These are phyloP conservation scores for Calcarius lapponicus DNA, from an alignment of 2,797 vertebrate species.

Conservation along the genomic window DNA sequence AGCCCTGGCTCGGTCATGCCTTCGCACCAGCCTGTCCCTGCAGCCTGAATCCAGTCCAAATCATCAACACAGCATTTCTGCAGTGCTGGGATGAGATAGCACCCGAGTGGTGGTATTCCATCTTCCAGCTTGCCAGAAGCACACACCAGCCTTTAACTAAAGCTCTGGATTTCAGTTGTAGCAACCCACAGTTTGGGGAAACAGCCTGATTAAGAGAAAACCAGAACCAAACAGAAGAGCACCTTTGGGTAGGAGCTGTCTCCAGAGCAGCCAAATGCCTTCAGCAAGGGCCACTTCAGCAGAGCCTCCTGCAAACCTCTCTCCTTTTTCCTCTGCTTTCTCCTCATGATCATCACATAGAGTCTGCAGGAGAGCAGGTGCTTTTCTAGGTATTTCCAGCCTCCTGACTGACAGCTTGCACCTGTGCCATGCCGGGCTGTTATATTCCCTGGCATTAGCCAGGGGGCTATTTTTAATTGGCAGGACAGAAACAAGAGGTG, in stretches of 20 bases:
- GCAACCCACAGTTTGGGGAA: background rate
- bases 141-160: background rate
- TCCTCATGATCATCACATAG: background rate
- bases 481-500: background rate
- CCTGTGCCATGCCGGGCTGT: background rate
- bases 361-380: background rate
- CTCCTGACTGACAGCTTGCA: background rate
- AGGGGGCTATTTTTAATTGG: constrained; percentile 8
- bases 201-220: background rate
- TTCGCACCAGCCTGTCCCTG: background rate
- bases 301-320: background rate
- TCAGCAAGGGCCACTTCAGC: background rate
- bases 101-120: background rate
- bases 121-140: background rate
- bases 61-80: background rate
- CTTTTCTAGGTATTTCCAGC: background rate
- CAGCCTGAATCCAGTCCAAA: background rate
- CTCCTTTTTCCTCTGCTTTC: background rate
- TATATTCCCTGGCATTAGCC: background rate
- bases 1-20: fast-evolving
- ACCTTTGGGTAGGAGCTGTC: background rate
- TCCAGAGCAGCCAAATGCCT: background rate
- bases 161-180: background rate
- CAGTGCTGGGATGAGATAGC: background rate
- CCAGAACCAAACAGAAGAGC: background rate